Evolutionary conservation across 2,113 vertebrate species (phyloP).

Genomic region (Pantherophis guttatus): DNA sequence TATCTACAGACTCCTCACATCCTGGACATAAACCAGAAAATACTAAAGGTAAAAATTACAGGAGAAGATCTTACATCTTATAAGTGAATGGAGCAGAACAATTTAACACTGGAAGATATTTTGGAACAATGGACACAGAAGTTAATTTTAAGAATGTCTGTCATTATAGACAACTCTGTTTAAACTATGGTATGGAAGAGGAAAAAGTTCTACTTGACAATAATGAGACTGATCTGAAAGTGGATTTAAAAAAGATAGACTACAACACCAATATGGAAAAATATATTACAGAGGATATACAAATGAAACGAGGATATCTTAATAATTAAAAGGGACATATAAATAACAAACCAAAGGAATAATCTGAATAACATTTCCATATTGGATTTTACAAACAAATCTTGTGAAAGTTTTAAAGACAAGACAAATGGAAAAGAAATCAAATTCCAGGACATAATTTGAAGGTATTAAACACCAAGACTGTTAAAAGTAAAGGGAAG

Average conservation of each 20-base stretch:
- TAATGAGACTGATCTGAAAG: background rate
- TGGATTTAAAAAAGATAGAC: background rate
- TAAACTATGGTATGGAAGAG: background rate
- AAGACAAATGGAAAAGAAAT: background rate
- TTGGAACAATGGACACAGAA: background rate
- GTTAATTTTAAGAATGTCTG: background rate
- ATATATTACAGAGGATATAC: background rate
- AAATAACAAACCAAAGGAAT: background rate
- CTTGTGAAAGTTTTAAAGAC: background rate
- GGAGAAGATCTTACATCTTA: background rate
- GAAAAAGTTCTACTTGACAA: background rate
- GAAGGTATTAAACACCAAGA: background rate
- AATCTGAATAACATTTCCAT: background rate
- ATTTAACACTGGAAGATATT: background rate
- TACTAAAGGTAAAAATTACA: background rate
- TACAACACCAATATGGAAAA: background rate
- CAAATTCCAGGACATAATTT: background rate
- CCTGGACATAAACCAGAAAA: background rate
- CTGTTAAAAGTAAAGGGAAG: background rate
- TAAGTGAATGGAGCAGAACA: background rate
- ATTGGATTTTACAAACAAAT: background rate
- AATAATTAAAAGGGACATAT: background rate
- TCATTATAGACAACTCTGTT: background rate
- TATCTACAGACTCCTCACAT: background rate
- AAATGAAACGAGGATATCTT: background rate